Evolutionary conservation across 2,113 vertebrate species (phyloP).

Genomic region (Carollia perspicillata): DNA sequence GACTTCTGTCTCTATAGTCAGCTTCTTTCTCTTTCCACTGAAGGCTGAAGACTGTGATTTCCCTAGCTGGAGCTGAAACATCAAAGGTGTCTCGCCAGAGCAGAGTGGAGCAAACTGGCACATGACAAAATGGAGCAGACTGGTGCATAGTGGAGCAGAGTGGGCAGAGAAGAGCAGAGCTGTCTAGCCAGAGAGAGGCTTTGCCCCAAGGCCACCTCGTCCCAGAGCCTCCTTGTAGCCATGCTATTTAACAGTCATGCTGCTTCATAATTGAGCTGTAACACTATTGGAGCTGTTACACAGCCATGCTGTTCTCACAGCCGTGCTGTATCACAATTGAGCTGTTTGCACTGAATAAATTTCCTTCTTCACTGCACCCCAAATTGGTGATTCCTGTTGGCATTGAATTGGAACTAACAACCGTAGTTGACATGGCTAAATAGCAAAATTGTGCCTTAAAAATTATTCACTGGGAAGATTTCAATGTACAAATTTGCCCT

Average conservation of each 20-base stretch:
- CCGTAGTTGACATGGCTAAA: neutral
- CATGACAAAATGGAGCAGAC: neutral
- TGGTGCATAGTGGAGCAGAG: neutral
- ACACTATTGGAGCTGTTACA: neutral
- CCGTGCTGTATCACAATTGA: neutral
- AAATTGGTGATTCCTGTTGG: neutral
- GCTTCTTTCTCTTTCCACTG: neutral
- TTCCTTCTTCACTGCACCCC: neutral
- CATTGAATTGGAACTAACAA: neutral
- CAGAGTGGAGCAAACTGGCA: neutral
- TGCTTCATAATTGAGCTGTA: neutral
- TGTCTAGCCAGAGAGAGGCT: neutral
- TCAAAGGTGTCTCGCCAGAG: neutral
- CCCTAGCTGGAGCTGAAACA: neutral
- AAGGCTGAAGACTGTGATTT: neutral
- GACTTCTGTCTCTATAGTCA: neutral
- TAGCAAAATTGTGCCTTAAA: conserved; percentile 29
- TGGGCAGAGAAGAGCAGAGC: neutral
- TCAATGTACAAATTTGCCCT: conserved; percentile 31
- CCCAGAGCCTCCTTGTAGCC: neutral
- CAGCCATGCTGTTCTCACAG: neutral
- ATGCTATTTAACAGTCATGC: neutral
- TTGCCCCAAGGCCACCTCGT: neutral
- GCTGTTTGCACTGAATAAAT: neutral
- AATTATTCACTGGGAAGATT: conserved; percentile 45